phyloP scores from a whole-genome alignment of 2,888 invertebrate species.

The Vanessa cardui region DNA sequence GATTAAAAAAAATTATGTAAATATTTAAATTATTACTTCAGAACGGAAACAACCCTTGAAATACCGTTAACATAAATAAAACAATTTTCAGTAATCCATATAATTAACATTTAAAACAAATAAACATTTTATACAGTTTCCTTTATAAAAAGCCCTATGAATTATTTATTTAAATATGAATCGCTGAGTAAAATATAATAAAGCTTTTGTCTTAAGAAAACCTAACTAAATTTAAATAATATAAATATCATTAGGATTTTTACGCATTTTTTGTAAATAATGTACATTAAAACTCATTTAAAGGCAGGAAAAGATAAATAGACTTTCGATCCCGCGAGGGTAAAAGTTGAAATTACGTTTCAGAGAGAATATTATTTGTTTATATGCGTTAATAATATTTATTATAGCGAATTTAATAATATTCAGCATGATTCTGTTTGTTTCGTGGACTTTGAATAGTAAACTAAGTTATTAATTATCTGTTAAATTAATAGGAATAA shows the following conservation, averaged over 20 bases:
- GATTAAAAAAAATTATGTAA: no score
- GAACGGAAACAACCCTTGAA: no score
- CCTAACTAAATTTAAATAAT: background rate
- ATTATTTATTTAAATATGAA: background rate
- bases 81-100: background rate
- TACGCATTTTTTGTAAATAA: constrained; percentile 12
- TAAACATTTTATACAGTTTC: background rate
- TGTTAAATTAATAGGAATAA: no score
- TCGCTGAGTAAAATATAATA: background rate
- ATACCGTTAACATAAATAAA: no score
- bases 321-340: constrained; percentile 20
- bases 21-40: no score
- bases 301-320: constrained; percentile 24
- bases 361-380: constrained; percentile 9
- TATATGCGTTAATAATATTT: constrained; percentile 2
- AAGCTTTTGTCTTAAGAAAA: background rate
- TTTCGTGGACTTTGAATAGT: no score
- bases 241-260: background rate
- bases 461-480: no score
- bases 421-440: no score
- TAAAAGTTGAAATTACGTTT: constrained; percentile 26
- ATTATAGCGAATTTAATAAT: background rate
- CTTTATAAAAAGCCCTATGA: background rate
- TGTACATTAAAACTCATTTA: constrained; percentile 23
- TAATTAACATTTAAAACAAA: background rate